These are phyloP conservation scores for Noctua pronuba DNA, from an alignment of 2,888 invertebrate species.

Conservation along the genomic window DNA sequence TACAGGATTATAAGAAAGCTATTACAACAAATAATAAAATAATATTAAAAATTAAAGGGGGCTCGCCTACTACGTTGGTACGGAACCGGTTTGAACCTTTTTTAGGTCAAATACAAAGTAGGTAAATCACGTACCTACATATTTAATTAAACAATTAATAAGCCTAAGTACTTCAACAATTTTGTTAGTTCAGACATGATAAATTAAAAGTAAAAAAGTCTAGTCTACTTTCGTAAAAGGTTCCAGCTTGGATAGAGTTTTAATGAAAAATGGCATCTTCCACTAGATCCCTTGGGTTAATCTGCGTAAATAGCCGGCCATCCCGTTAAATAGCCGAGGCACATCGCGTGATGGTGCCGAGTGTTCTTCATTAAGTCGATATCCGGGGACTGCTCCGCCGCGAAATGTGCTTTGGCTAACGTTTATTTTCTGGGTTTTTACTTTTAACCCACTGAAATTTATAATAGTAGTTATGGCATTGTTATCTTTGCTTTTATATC, in stretches of 20 bases:
- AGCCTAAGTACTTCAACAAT: not conserved
- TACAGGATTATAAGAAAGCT: too few relatives aligned
- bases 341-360: constrained; percentile 75
- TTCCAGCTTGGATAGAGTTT: constrained; percentile 70
- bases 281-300: constrained; percentile 75
- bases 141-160: constrained; percentile 5
- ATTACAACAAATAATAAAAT: too few relatives aligned
- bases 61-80: too few relatives aligned
- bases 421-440: constrained; percentile 58
- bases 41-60: too few relatives aligned
- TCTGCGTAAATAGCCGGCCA: constrained; percentile 77
- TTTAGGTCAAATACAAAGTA: not conserved
- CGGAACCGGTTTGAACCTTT: too few relatives aligned
- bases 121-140: not conserved
- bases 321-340: constrained; percentile 77
- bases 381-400: constrained; percentile 72
- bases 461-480: constrained; percentile 1
- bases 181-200: constrained; percentile 32
- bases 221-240: constrained; percentile 68
- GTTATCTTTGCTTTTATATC: constrained; percentile 5
- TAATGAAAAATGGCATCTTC: constrained; percentile 78
- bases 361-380: constrained; percentile 83
- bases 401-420: constrained; percentile 61
- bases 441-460: constrained; percentile 39
- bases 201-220: constrained; percentile 11